Conservation (phyloP, 2,888 invertebrate genomes). For the Plebejus anna region DNA sequence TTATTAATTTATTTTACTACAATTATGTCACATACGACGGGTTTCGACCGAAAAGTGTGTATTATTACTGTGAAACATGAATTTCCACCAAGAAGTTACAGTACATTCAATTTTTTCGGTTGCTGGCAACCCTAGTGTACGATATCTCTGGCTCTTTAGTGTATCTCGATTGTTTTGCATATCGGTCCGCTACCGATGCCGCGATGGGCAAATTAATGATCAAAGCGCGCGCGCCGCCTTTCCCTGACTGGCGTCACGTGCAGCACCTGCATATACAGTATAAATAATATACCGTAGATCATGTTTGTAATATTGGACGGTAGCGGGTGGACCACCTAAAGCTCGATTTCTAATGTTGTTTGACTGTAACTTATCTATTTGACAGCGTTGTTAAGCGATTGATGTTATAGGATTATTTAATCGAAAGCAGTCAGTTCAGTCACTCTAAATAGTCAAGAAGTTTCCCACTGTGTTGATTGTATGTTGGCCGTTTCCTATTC, state of each 20-base stretch:
- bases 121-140: slow-evolving; percentile 32
- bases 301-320: too few species aligned
- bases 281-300: background rate
- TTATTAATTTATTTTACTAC: too few species aligned
- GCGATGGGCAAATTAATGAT: slow-evolving; percentile 66
- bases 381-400: too few species aligned
- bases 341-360: background rate
- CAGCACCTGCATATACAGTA: slow-evolving; percentile 34
- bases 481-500: background rate
- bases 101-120: too few species aligned
- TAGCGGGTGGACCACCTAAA: too few species aligned
- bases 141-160: slow-evolving; percentile 51
- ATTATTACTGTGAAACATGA: too few species aligned
- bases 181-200: slow-evolving; percentile 55
- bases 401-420: too few species aligned
- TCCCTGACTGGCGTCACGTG: slow-evolving; percentile 51
- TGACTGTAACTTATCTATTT: background rate
- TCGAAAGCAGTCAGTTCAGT: background rate
- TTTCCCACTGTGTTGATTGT: background rate
- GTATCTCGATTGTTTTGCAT: slow-evolving; percentile 75
- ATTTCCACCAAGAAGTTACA: too few species aligned
- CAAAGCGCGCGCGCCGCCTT: slow-evolving; percentile 61
- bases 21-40: too few species aligned
- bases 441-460: background rate
- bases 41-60: too few species aligned